Conservation (phyloP, 2,888 invertebrate species). For the Himalopsyche kuldschensis region DNA sequence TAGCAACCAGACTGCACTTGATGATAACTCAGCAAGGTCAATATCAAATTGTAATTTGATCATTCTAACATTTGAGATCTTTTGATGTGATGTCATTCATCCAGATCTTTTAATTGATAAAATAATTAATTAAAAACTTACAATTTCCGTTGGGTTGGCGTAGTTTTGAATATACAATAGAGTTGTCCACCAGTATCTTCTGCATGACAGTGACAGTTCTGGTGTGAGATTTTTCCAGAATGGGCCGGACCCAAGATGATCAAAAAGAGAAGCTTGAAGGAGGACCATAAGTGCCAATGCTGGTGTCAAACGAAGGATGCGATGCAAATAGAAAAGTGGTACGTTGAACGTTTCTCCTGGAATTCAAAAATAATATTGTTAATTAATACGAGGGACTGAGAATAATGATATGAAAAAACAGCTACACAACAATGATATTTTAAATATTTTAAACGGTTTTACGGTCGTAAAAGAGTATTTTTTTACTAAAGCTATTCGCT, state of each 20-base stretch:
- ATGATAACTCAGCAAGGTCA: too few relatives aligned
- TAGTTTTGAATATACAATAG: constrained; percentile 57
- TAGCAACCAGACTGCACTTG: too few relatives aligned
- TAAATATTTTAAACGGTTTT: too few relatives aligned
- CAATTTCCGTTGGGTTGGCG: constrained; percentile 1
- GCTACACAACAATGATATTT: too few relatives aligned
- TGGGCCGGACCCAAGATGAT: constrained; percentile 49
- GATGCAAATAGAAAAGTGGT: constrained; percentile 26
- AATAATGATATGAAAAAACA: too few relatives aligned
- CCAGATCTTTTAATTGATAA: neutral
- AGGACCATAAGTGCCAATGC: constrained; percentile 17
- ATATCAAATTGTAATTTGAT: too few relatives aligned
- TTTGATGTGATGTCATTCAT: too few relatives aligned
- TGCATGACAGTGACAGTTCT: constrained; percentile 49
- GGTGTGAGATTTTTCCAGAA: constrained; percentile 46
- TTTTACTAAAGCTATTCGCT: too few relatives aligned
- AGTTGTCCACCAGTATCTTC: constrained; percentile 55
- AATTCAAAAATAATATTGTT: constrained; percentile 28
- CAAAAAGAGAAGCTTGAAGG: constrained; percentile 44
- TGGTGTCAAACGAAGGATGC: constrained; percentile 28
- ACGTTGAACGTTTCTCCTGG: constrained; percentile 46
- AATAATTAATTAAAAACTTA: constrained; percentile 6
- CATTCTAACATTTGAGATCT: too few relatives aligned
- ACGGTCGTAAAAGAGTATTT: too few relatives aligned
- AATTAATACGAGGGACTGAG: too few relatives aligned